Evolutionary conservation across 2,888 invertebrate species (phyloP).

Genomic region (Drosophila paracracens): DNA sequence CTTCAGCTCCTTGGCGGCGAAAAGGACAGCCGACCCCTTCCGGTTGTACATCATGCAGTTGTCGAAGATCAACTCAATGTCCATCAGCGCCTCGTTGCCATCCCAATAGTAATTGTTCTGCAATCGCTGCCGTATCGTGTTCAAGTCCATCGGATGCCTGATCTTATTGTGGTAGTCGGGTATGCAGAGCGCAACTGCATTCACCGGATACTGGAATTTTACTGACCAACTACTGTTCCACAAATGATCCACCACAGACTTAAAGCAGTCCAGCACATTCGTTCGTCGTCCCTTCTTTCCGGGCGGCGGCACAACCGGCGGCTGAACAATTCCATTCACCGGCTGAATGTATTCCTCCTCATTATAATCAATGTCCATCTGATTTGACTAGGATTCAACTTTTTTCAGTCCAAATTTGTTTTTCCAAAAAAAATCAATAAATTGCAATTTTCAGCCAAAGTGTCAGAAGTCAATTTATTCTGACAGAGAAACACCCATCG

Average conservation of each 20-base stretch:
- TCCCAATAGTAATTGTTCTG: slow-evolving; percentile 48
- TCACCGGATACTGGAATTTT: slow-evolving; percentile 40
- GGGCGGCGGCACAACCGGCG: slow-evolving; percentile 41
- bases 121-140: slow-evolving; percentile 41
- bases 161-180: slow-evolving; percentile 40
- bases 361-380: slow-evolving; percentile 1
- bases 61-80: slow-evolving; percentile 42
- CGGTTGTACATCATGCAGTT: slow-evolving; percentile 47
- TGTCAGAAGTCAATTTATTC: neutral
- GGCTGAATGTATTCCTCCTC: slow-evolving; percentile 6
- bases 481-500: neutral
- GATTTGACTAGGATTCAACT: neutral
- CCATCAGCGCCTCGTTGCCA: slow-evolving; percentile 40
- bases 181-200: slow-evolving; percentile 17
- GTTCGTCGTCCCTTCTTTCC: slow-evolving; percentile 36
- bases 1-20: slow-evolving; percentile 33
- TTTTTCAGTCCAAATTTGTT: neutral
- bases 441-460: neutral
- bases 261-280: slow-evolving; percentile 40
- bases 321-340: slow-evolving; percentile 54
- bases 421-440: neutral
- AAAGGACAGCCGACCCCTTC: slow-evolving; percentile 19
- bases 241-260: slow-evolving; percentile 7
- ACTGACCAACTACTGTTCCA: slow-evolving; percentile 8
- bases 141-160: slow-evolving; percentile 48